phyloP scores from a whole-genome alignment of 2,888 invertebrate species.

The Rhagium mordax region DNA sequence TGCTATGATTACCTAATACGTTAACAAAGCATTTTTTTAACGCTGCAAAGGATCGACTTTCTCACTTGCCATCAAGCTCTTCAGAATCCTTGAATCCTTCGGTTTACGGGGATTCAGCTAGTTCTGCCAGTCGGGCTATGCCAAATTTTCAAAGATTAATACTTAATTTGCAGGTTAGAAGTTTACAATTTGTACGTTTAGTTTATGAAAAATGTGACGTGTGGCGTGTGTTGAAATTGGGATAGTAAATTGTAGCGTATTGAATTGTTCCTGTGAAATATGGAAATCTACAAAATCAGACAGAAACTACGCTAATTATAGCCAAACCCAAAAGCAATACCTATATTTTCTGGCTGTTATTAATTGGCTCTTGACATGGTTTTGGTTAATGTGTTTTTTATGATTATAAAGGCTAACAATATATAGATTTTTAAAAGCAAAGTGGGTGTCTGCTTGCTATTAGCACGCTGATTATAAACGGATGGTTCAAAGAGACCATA shows the following conservation, averaged over 20 bases:
- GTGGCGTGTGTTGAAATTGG: neutral
- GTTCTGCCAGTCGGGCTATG: slow-evolving; percentile 74
- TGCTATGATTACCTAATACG: neutral
- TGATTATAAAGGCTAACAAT: too few relatives aligned
- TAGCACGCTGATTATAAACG: too few relatives aligned
- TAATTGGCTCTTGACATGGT: too few relatives aligned
- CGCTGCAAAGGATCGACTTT: slow-evolving; percentile 65
- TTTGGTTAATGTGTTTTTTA: too few relatives aligned
- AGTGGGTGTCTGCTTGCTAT: too few relatives aligned
- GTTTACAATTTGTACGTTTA: slow-evolving; percentile 18
- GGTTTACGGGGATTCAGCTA: slow-evolving; percentile 68
- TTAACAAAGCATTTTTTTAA: slow-evolving; percentile 36
- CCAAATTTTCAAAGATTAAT: slow-evolving; percentile 81
- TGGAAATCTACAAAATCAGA: too few relatives aligned
- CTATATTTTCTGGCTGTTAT: too few relatives aligned
- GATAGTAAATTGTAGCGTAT: neutral
- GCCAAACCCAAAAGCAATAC: too few relatives aligned
- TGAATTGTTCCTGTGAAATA: too few relatives aligned
- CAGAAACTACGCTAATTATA: too few relatives aligned
- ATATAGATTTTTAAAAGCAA: too few relatives aligned
- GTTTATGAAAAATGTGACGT: neutral
- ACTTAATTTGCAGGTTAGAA: slow-evolving; percentile 81
- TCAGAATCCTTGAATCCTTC: slow-evolving; percentile 64
- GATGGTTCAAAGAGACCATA: too few relatives aligned
- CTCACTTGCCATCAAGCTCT: slow-evolving; percentile 65